Evolutionary conservation across 1,140 invertebrate genomes (phyloP), one percentile per base, ranked within the genome.

Genomic region (Polypedilum vanderplanki): DNA sequence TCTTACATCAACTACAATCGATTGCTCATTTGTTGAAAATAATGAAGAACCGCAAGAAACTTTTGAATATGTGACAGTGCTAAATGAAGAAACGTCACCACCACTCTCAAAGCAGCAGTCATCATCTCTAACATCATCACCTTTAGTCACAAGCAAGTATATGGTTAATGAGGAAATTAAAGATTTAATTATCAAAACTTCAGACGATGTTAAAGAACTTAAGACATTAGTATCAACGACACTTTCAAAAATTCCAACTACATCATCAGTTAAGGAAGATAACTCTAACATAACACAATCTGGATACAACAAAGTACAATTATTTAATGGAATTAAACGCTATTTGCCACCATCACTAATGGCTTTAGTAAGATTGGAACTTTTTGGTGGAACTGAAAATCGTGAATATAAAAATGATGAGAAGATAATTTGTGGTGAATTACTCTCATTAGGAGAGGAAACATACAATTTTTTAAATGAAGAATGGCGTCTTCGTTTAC

Each of bases 401-500:
- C 78, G 81, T 24, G 74, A 76, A n/a, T 82, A 80, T 79, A 78
- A 80, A 75, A 67, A 77, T 0, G 81, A 82, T 75, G 81, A 82
- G 74, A 77, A 76, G 40, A 77, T 79, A 0, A 77, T 80, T 40
- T 76, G 79, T 4, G 76, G 76, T 15, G 81, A 82, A 41, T 20
- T 82, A 9, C 40, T 81, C 8, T 78, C 78, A 70, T 67, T 81
- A 12, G 80, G 80, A 9, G 79, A 81, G 7, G 41, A 78, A 18
- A 74, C 80, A 5, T 82, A 79, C 74, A 75, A 78, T 8, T 79
- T 79, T 17, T 79, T 80, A 20, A 78, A 76, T 33, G 79, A 81
- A 40, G 81, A 82, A 74, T 81, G 80, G 80, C 78, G 80, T 7
- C 79, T 81, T 65, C 78, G 81, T 0, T 75, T 82, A 41, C 81